phyloP scores from a whole-genome alignment of 2,113 vertebrate species.

The Propithecus coquereli region DNA sequence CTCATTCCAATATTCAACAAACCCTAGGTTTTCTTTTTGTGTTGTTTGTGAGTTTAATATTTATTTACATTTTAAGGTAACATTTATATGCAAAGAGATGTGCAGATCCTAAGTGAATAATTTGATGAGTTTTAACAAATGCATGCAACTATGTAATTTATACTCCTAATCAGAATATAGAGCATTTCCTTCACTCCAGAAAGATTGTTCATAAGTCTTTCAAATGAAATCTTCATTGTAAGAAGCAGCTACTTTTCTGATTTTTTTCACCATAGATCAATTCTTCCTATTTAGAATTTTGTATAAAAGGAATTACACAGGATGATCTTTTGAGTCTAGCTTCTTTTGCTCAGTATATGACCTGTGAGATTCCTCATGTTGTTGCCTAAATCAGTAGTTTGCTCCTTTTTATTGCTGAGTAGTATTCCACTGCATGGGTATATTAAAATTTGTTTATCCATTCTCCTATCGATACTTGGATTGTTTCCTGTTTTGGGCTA shows the following conservation, averaged over 20 bases:
- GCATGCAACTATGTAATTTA: neutral
- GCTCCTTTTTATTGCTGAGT: neutral
- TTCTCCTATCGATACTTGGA: neutral
- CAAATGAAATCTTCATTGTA: neutral
- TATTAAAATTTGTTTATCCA: neutral
- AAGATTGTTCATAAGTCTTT: neutral
- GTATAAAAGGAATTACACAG: neutral
- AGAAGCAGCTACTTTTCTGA: neutral
- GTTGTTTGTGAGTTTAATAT: neutral
- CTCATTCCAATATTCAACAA: neutral
- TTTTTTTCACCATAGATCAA: neutral
- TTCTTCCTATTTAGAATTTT: neutral
- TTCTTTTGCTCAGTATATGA: neutral
- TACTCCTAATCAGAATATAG: neutral
- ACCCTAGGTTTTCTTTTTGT: neutral
- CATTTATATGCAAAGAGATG: neutral
- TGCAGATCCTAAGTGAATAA: neutral
- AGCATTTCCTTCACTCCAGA: neutral
- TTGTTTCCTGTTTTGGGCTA: neutral
- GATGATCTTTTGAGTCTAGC: constrained; percentile 16
- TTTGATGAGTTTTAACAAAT: constrained; percentile 8
- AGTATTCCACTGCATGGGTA: neutral
- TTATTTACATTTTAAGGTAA: constrained; percentile 9
- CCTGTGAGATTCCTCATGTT: neutral
- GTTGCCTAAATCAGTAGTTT: neutral